Percentiles rank a stretch among this genome's conserved stretches.
phyloP scores from a whole-genome alignment of 2,113 vertebrate genomes.

The Bettongia penicillata region DNA sequence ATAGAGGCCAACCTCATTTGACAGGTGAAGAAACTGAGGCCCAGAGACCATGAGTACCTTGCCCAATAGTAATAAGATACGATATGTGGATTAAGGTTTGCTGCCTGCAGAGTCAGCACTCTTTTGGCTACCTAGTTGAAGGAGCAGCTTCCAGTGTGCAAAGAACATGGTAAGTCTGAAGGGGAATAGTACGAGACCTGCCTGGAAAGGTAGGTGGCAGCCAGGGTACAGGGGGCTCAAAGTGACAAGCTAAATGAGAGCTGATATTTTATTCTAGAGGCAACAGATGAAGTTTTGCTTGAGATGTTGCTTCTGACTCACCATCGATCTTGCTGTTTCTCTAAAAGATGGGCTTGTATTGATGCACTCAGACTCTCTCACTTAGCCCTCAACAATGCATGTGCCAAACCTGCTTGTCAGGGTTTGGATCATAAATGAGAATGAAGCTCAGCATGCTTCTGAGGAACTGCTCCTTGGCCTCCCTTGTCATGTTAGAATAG shows the following conservation, averaged over 20 bases:
- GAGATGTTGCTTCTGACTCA: neutral
- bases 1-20: neutral
- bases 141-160: neutral
- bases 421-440: neutral
- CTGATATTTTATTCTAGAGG: neutral
- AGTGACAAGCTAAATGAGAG: neutral
- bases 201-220: neutral
- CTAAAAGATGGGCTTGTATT: neutral
- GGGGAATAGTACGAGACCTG: neutral
- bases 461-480: neutral
- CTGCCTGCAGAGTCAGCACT: neutral
- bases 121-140: neutral
- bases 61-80: neutral
- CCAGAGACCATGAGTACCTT: neutral
- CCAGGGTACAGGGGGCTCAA: neutral
- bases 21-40: neutral
- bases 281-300: neutral
- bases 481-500: neutral
- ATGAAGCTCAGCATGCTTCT: neutral
- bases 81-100: neutral
- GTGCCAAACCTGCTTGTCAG: neutral
- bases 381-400: neutral
- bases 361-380: neutral
- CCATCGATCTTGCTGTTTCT: neutral
- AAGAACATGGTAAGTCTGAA: neutral